Percentiles rank a stretch among this genome's conserved stretches.
phyloP scores from a whole-genome alignment of 2,888 invertebrate species.

The Cheilosia pagana region DNA sequence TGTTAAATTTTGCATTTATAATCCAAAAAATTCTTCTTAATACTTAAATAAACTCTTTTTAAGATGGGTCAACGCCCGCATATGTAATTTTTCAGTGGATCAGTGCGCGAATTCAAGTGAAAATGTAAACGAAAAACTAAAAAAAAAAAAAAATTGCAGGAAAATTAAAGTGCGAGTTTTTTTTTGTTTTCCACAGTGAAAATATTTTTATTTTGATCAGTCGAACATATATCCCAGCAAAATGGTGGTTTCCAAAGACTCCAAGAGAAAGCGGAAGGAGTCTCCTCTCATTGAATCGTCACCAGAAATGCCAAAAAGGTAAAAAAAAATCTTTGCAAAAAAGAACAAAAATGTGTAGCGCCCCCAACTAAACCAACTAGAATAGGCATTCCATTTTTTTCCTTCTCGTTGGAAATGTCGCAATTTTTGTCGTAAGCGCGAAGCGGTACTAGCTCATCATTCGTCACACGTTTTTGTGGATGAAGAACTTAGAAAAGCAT shows the following conservation, averaged over 20 bases:
- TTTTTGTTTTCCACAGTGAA: constrained; percentile 60
- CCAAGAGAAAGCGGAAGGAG: constrained; percentile 82
- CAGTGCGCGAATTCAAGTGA: constrained; percentile 50
- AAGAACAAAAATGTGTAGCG: constrained; percentile 49
- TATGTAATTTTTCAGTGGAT: constrained; percentile 5
- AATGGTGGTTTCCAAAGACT: constrained; percentile 84
- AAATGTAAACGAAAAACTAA: constrained; percentile 80
- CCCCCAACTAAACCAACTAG: constrained; percentile 50
- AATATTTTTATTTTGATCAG: constrained; percentile 71
- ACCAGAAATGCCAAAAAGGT: constrained; percentile 84
- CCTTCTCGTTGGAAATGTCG: constrained; percentile 45
- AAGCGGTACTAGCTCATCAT: background rate
- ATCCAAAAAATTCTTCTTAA: constrained; percentile 31
- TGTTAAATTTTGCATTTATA: constrained; percentile 60
- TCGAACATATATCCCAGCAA: constrained; percentile 71
- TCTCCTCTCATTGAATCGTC: constrained; percentile 82
- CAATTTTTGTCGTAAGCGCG: constrained; percentile 45
- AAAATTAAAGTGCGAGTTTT: constrained; percentile 63
- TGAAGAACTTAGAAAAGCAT: background rate
- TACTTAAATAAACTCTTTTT: constrained; percentile 30
- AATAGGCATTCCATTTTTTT: constrained; percentile 22
- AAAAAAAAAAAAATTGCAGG: constrained; percentile 54
- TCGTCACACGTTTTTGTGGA: constrained; percentile 6
- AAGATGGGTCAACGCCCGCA: constrained; percentile 23
- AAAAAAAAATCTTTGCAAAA: constrained; percentile 75